phyloP scores from a whole-genome alignment of 2,797 vertebrate species.

The Mormyrus proboscirostris region DNA sequence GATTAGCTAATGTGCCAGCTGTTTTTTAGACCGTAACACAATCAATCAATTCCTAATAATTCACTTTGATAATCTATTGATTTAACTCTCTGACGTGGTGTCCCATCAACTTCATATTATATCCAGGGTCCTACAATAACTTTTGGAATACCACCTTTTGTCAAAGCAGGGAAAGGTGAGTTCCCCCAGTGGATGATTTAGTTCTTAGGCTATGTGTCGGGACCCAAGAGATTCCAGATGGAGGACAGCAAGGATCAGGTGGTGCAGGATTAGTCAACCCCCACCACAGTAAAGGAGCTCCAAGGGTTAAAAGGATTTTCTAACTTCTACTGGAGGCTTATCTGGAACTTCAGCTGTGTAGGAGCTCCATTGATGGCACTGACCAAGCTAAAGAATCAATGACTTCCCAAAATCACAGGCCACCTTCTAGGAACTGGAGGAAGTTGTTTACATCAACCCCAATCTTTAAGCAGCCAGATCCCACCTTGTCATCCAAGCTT shows the following conservation, averaged over 20 bases:
- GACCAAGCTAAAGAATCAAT: not conserved
- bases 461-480: not conserved
- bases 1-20: not conserved
- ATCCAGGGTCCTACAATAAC: not conserved
- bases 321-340: not conserved
- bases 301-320: not conserved
- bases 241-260: not conserved
- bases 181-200: not conserved
- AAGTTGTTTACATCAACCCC: not conserved
- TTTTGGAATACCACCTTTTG: not conserved
- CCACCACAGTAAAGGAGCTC: not conserved
- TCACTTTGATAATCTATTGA: not conserved
- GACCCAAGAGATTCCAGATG: not conserved
- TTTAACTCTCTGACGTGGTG: not conserved
- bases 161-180: not conserved
- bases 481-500: not conserved
- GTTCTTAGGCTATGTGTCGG: not conserved
- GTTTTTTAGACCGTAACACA: not conserved
- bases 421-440: not conserved
- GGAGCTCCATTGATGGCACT: not conserved
- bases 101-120: not conserved
- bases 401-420: not conserved
- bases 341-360: not conserved
- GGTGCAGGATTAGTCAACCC: not conserved
- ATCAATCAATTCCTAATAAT: not conserved